Conservation (phyloP, 2,888 invertebrate species). For the Lycocerus yunnanus region DNA sequence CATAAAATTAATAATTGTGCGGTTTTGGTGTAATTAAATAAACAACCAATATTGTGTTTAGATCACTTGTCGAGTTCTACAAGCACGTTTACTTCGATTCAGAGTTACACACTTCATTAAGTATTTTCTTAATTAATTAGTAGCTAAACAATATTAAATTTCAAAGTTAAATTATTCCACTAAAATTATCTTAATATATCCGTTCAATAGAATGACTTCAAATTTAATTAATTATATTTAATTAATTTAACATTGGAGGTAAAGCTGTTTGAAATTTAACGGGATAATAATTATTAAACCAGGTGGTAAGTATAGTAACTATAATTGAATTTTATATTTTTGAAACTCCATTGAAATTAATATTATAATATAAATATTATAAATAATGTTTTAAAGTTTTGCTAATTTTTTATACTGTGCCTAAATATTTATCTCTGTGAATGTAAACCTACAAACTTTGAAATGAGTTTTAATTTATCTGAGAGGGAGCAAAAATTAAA, state of each 20-base stretch:
- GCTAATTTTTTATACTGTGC: neutral
- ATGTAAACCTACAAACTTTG: neutral
- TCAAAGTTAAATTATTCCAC: neutral
- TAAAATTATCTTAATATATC: conserved; percentile 1
- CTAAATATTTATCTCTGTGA: neutral
- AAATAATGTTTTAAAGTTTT: neutral
- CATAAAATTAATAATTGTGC: conserved; percentile 21
- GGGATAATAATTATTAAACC: neutral
- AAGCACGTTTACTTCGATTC: conserved; percentile 27
- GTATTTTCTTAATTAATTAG: conserved; percentile 28
- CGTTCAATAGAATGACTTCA: neutral
- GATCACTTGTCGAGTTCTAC: conserved; percentile 21
- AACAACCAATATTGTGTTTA: conserved; percentile 21
- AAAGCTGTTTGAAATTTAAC: neutral
- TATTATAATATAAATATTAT: neutral
- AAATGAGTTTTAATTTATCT: neutral
- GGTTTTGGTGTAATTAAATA: conserved; percentile 24
- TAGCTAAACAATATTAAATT: conserved; percentile 1
- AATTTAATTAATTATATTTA: conserved; percentile 6
- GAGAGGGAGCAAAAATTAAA: neutral
- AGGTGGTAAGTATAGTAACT: neutral
- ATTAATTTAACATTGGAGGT: neutral
- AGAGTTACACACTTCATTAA: conserved; percentile 26
- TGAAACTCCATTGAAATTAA: neutral
- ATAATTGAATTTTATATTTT: neutral